phyloP scores from a whole-genome alignment of 2,888 invertebrate species.

The Lysandra bellargus region DNA sequence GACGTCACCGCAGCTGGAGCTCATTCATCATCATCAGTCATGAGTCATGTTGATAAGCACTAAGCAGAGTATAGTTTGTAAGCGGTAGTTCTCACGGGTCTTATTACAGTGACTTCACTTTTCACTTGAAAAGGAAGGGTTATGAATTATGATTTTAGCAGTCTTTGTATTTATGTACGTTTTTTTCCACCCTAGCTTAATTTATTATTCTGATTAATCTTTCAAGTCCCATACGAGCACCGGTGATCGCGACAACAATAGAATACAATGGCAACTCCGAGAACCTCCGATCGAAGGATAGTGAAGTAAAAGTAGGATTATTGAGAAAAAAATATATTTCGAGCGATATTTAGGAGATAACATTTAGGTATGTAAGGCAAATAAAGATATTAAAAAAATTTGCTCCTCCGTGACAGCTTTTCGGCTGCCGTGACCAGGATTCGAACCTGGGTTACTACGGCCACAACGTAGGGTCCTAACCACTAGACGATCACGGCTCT shows the following conservation, averaged over 20 bases:
- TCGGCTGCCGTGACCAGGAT: conserved; percentile 78
- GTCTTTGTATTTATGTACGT: no score
- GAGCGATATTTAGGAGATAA: not conserved
- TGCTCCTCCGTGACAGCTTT: conserved; percentile 41
- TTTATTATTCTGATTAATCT: no score
- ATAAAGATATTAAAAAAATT: conserved; percentile 21
- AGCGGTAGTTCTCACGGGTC: no score
- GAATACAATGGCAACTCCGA: no score
- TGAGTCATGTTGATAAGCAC: not conserved
- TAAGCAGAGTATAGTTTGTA: not conserved
- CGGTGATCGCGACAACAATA: no score
- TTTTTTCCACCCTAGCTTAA: no score
- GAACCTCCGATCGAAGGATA: no score
- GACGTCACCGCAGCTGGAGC: not conserved
- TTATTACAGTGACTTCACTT: no score
- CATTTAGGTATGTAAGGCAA: not conserved
- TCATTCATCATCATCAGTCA: not conserved
- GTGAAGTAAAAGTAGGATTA: no score
- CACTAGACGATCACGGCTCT: conserved; percentile 84
- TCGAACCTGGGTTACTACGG: conserved; percentile 89
- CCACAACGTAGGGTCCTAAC: conserved; percentile 89
- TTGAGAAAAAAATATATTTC: not conserved
- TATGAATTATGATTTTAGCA: no score
- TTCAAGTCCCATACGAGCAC: no score
- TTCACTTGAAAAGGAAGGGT: no score